Evolutionary conservation across 2,888 invertebrate genomes (phyloP).

Genomic region (Agrenia bidenticulata): DNA sequence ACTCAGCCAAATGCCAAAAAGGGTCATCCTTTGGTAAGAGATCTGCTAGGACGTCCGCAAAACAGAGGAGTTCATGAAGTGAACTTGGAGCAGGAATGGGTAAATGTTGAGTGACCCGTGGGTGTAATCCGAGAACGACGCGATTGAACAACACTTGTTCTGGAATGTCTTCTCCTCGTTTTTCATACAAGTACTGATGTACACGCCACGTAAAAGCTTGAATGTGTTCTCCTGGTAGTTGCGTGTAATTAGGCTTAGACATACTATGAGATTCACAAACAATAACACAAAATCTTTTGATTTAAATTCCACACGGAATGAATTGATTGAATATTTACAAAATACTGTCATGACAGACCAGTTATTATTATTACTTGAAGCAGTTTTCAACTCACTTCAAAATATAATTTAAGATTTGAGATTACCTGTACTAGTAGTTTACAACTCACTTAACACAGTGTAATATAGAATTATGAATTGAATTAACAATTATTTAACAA

Average conservation of each 20-base stretch:
- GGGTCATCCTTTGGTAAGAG: background rate
- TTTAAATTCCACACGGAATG: background rate
- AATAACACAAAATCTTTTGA: background rate
- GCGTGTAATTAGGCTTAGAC: background rate
- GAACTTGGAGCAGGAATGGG: background rate
- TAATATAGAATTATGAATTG: no score
- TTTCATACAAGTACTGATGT: no score
- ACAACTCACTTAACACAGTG: no score
- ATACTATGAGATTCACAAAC: background rate
- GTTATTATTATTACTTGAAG: no score
- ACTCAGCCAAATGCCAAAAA: background rate
- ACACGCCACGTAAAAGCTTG: slow-evolving; percentile 11
- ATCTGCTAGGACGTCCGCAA: background rate
- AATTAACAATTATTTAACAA: no score
- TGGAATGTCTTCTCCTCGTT: no score
- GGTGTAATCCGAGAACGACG: background rate
- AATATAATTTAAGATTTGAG: background rate
- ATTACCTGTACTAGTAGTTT: background rate
- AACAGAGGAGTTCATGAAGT: background rate
- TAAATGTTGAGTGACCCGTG: background rate
- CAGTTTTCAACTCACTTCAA: background rate
- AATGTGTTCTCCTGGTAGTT: slow-evolving; percentile 10
- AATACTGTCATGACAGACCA: no score
- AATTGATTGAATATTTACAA: background rate
- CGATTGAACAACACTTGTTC: background rate